Conservation (phyloP, 2,888 invertebrate genomes). For the Caprella mutica region DNA sequence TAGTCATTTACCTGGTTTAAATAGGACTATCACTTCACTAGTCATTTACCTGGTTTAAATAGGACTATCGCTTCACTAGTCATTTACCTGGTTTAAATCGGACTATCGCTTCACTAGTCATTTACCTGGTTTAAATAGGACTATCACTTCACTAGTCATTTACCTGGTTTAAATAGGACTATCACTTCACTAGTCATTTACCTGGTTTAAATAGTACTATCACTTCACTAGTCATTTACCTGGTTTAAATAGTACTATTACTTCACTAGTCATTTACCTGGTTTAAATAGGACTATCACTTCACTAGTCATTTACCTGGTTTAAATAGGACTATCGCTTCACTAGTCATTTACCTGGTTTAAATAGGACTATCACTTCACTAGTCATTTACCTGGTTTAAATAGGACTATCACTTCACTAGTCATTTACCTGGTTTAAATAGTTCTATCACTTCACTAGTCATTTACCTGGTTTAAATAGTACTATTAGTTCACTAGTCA, state of each 20-base stretch:
- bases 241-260: neutral
- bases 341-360: neutral
- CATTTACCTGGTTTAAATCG: conserved; percentile 65
- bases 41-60: conserved; percentile 63
- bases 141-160: conserved; percentile 53
- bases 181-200: neutral
- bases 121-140: conserved; percentile 68
- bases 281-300: neutral
- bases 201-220: neutral
- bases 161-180: neutral
- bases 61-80: conserved; percentile 65
- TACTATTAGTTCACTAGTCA: neutral
- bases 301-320: neutral
- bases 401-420: neutral
- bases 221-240: neutral
- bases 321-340: too few relatives aligned
- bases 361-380: neutral
- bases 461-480: neutral
- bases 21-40: conserved; percentile 65
- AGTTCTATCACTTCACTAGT: neutral
- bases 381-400: neutral
- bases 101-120: conserved; percentile 58
- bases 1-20: conserved; percentile 63
- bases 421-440: neutral
- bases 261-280: neutral